Percentiles rank a stretch among this genome's conserved stretches.
Conservation (phyloP, 2,888 invertebrate species). For the Diarsia rubi region DNA sequence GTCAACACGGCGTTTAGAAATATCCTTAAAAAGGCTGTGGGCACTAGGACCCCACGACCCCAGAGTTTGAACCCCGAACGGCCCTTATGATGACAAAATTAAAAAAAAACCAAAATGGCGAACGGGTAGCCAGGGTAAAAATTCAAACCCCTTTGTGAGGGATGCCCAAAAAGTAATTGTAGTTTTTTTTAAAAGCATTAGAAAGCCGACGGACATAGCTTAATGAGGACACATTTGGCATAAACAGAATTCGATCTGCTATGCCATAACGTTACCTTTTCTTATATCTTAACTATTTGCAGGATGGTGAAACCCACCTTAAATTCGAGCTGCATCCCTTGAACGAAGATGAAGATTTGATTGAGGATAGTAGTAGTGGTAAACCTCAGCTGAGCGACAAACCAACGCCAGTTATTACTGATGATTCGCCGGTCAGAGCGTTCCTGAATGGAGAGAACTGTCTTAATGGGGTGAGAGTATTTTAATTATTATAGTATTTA, state of each 20-base stretch:
- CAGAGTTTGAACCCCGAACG: too few relatives aligned
- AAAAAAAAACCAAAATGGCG: background rate
- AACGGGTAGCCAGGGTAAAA: background rate
- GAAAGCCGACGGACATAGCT: background rate
- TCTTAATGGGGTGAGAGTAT: constrained; percentile 94
- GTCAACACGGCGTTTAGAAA: too few relatives aligned
- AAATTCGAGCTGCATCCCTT: constrained; percentile 93
- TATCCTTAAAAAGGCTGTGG: too few relatives aligned
- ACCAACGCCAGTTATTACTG: constrained; percentile 77
- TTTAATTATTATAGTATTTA: too few relatives aligned
- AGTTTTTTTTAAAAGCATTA: background rate
- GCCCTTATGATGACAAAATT: background rate
- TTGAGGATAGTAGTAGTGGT: constrained; percentile 72
- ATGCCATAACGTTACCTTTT: background rate
- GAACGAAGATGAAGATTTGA: constrained; percentile 84
- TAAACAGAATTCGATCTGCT: constrained; percentile 9
- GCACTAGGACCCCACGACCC: too few relatives aligned
- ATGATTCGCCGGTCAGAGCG: constrained; percentile 94
- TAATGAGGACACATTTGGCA: constrained; percentile 30
- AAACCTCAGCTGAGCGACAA: constrained; percentile 66
- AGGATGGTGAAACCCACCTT: constrained; percentile 92
- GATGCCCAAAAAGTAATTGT: background rate
- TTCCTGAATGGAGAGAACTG: constrained; percentile 97
- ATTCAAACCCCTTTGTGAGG: background rate
- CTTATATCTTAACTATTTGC: constrained; percentile 65